Base-by-base conservation (phyloP, 2,113 vertebrate species). In the Neodontobutis hainanensis region DNA sequence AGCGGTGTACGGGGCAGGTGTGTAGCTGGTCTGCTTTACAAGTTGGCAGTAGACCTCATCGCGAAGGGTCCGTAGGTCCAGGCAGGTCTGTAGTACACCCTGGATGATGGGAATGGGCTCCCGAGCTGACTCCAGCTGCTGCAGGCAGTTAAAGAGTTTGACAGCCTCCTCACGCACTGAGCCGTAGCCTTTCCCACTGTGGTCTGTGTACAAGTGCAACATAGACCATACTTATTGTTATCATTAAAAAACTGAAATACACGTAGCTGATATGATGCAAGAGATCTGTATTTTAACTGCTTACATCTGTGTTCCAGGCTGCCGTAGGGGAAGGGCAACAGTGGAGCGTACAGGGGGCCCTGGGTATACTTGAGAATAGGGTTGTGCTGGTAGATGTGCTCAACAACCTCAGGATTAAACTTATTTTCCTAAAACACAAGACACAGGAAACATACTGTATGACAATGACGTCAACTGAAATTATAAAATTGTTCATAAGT, bases 41-140 rank as follows among this genome's bases (percentile, higher is more conserved):
- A 98, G 92, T 90, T 99, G 97, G 90, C 96, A 96, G 93, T 97
- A 99, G 87, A 99, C 94, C 90, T 99, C 97, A 0, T 99, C 97
- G n/a, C 93, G 94, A 52, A 99, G 95, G 0, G 95, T 92, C 0
- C 93, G 95, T 90, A 99, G 94, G 90, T 99, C 97, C 67, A 95
- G 92, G 91, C 97, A 97, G 73, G 97, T 99, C 88, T 99, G 97
- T 77, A 99, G 94, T 79, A 99, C 86, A 10, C 97, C 97, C 92
- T 99, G 97, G 91, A 99, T 97, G 83, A 99, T 93, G 47, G 95
- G 94, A 86, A 95, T 89, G 0, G 96, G 95, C 76, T 98, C 95
- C 70, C 88, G 85, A 2, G 93, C 91, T 0, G 82, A 91, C 88
- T 99, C 97, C 77, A 99, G 91, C 75, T 97, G 96, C 92, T 98